A percentile compares a stretch with the other conserved stretches of the same genome.
phyloP scores from a whole-genome alignment of 2,113 vertebrate species.

The Procavia capensis region DNA sequence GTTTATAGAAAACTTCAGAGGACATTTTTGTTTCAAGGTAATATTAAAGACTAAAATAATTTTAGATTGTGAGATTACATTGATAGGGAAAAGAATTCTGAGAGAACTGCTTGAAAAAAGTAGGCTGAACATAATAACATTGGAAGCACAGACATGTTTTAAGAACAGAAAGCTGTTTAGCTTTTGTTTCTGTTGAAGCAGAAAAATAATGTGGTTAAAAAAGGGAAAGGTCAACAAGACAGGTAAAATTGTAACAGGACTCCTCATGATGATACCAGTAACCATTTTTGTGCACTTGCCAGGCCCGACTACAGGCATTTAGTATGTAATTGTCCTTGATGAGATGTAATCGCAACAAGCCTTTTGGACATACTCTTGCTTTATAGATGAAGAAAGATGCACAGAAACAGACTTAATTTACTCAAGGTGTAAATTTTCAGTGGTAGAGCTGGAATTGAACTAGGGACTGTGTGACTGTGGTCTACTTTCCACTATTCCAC shows the following conservation, averaged over 20 bases:
- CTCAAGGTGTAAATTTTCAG: background rate
- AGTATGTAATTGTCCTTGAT: background rate
- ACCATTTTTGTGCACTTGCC: background rate
- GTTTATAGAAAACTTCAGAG: background rate
- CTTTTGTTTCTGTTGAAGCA: background rate
- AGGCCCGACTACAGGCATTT: background rate
- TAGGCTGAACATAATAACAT: background rate
- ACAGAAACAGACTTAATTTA: background rate
- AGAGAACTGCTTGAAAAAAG: background rate
- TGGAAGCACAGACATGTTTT: background rate
- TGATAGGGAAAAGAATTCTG: background rate
- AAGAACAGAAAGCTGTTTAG: background rate
- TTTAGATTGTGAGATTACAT: background rate
- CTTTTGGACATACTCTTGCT: background rate
- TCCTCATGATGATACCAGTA: background rate
- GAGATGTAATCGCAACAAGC: background rate
- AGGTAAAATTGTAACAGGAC: background rate
- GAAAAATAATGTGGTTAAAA: background rate
- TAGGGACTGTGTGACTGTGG: background rate
- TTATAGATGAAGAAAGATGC: background rate
- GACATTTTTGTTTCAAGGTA: background rate
- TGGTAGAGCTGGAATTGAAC: background rate
- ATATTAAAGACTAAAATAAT: background rate
- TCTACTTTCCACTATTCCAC: background rate
- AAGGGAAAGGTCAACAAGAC: background rate